Evolutionary conservation across 2,888 invertebrate species (phyloP).

Genomic region (Limnephilus auricula): DNA sequence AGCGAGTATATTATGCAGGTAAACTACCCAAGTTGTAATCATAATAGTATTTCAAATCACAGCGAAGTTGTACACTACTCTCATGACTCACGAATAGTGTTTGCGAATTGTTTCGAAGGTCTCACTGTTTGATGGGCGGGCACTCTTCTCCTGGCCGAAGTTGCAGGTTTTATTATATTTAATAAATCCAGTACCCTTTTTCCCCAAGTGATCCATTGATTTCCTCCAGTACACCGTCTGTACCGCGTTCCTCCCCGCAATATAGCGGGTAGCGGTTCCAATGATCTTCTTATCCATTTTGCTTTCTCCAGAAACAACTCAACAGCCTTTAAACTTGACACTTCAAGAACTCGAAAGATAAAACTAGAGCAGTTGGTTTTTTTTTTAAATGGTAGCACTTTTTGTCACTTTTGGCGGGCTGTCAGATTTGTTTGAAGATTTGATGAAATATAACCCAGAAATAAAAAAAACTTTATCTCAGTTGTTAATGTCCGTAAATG

Average conservation of each 20-base stretch:
- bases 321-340: neutral
- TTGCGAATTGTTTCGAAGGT: conserved; percentile 75
- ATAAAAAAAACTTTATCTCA: neutral
- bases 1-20: neutral
- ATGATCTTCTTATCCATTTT: conserved; percentile 79
- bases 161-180: conserved; percentile 79
- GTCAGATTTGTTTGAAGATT: neutral
- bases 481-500: neutral
- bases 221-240: conserved; percentile 88
- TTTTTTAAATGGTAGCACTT: neutral
- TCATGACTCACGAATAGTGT: conserved; percentile 71
- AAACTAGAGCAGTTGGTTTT: neutral
- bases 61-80: neutral
- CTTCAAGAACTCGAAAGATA: neutral
- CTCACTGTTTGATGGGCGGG: conserved; percentile 74
- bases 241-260: conserved; percentile 85
- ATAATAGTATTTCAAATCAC: neutral
- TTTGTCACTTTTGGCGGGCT: neutral
- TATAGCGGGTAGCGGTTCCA: conserved; percentile 84
- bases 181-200: conserved; percentile 75
- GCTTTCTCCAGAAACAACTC: neutral
- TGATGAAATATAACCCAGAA: neutral
- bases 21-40: neutral
- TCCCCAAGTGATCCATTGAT: conserved; percentile 73
- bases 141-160: conserved; percentile 75